Percentiles rank a stretch among this genome's conserved stretches.
Evolutionary conservation across 2,888 invertebrate genomes (phyloP).

Genomic region (Hirtodrosophila histrioides): DNA sequence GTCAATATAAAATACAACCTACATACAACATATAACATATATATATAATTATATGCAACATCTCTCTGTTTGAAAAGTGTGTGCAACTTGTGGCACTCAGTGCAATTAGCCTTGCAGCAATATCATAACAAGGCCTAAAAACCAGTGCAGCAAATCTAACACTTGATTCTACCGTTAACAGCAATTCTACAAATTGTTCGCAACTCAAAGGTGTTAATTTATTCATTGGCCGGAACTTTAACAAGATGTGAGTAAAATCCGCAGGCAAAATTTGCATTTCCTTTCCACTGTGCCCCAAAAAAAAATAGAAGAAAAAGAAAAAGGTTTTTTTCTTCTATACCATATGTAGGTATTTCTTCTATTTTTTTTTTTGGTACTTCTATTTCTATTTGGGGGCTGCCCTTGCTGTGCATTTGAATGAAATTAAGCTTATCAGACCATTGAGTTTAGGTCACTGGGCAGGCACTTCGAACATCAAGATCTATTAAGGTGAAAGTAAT

Average conservation of each 20-base stretch:
- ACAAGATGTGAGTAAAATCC: slow-evolving; percentile 60
- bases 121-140: slow-evolving; percentile 20
- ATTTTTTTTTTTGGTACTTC: slow-evolving; percentile 4
- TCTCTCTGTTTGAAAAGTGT: slow-evolving; percentile 8
- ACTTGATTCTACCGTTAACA: slow-evolving; percentile 39
- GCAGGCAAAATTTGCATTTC: slow-evolving; percentile 33
- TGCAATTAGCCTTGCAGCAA: not conserved
- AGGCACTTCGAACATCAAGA: slow-evolving; percentile 39
- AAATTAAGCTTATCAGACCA: slow-evolving; percentile 76
- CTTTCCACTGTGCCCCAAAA: slow-evolving; percentile 15
- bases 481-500: slow-evolving; percentile 69
- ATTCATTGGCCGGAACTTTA: slow-evolving; percentile 60
- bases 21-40: slow-evolving; percentile 5
- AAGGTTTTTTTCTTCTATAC: slow-evolving; percentile 13
- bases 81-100: slow-evolving; percentile 2
- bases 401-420: slow-evolving; percentile 46
- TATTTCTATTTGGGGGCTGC: slow-evolving; percentile 33
- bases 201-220: slow-evolving; percentile 62
- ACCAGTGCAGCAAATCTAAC: slow-evolving; percentile 24
- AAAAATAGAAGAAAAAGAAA: slow-evolving; percentile 20
- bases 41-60: slow-evolving; percentile 1
- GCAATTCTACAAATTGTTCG: slow-evolving; percentile 33
- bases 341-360: not conserved
- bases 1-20: slow-evolving; percentile 40
- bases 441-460: slow-evolving; percentile 80